Conservation (phyloP, 2,113 vertebrate genomes). For the Ascaphus truei region DNA sequence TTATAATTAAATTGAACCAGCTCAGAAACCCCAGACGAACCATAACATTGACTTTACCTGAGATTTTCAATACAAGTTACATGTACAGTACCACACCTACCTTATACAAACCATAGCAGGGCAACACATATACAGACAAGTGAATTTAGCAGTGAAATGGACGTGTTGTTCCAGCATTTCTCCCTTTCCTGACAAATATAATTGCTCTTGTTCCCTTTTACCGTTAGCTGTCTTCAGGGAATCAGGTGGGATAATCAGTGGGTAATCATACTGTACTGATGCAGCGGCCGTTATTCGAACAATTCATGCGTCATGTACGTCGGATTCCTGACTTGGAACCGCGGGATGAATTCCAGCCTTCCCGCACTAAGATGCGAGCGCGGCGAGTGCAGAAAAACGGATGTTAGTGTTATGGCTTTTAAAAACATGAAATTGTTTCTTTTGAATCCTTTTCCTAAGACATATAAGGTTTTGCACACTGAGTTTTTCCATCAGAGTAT, state of each 20-base stretch:
- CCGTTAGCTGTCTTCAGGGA: slow-evolving; percentile 51
- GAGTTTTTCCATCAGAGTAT: background rate
- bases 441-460: slow-evolving; percentile 41
- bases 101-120: slow-evolving; percentile 35
- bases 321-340: too few species aligned
- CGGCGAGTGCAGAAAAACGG: too few species aligned
- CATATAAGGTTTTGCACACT: slow-evolving; percentile 17
- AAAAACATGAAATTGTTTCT: too few species aligned
- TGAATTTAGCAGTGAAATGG: slow-evolving; percentile 35
- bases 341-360: too few species aligned
- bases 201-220: slow-evolving; percentile 47
- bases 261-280: slow-evolving; percentile 33
- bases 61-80: slow-evolving; percentile 63
- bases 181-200: slow-evolving; percentile 62
- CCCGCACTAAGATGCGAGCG: too few species aligned
- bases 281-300: too few species aligned
- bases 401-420: too few species aligned
- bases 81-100: slow-evolving; percentile 36
- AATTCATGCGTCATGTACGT: too few species aligned
- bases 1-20: slow-evolving; percentile 61
- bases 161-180: slow-evolving; percentile 63
- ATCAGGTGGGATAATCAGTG: slow-evolving; percentile 27
- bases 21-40: slow-evolving; percentile 40
- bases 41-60: slow-evolving; percentile 54
- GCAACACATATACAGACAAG: slow-evolving; percentile 53